Evolutionary conservation across 1,140 invertebrate genomes (phyloP).

Genomic region (Eupristina koningsbergeri): DNA sequence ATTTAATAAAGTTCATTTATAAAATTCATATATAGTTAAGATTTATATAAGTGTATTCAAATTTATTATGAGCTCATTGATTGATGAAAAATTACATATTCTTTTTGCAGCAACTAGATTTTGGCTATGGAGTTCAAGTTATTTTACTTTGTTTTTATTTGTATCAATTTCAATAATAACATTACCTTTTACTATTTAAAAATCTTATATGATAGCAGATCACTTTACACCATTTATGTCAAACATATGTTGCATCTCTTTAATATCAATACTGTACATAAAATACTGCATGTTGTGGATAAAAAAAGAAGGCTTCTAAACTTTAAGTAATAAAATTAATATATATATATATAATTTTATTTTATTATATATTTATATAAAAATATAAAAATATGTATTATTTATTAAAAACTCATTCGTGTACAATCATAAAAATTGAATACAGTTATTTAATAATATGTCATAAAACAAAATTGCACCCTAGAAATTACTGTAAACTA

Average conservation of each 20-base stretch:
- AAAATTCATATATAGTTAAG: background rate
- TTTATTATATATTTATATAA: too few species aligned
- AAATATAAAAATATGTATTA: too few species aligned
- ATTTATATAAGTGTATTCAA: background rate
- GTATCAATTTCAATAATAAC: slow-evolving; percentile 1
- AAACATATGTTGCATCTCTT: background rate
- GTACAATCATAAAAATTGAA: too few species aligned
- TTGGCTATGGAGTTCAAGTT: background rate
- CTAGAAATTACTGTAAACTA: too few species aligned
- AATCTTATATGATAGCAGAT: background rate
- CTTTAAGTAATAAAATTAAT: too few species aligned
- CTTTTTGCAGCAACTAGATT: background rate
- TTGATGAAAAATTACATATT: slow-evolving; percentile 5
- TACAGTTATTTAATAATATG: too few species aligned
- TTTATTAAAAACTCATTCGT: too few species aligned
- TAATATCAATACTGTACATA: background rate
- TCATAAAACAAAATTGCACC: too few species aligned
- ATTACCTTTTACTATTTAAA: slow-evolving; percentile 26
- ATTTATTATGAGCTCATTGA: slow-evolving; percentile 18
- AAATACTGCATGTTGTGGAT: slow-evolving; percentile 16
- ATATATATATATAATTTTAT: too few species aligned
- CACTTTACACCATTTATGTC: background rate
- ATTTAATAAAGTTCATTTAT: background rate
- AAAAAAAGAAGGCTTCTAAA: slow-evolving; percentile 25
- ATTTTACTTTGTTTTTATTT: background rate